Evolutionary conservation across 92 coral and sea anemone species (phyloP), one percentile per base, ranked within the genome.

Genomic region (Zoanthus sansibaricus): DNA sequence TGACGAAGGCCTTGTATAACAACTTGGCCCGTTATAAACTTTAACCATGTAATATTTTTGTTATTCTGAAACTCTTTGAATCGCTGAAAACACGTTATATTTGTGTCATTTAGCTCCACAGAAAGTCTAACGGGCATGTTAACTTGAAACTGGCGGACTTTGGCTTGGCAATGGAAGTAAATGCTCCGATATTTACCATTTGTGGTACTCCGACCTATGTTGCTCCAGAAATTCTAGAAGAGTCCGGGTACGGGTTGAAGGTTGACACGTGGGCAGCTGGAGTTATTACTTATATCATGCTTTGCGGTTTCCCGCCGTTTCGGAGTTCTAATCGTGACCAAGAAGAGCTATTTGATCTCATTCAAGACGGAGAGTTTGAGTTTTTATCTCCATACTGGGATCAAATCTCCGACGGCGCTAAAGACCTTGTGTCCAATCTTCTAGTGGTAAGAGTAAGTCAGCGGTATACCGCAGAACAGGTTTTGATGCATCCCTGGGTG

Each of bases 221-320:
- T 4, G 99, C 99, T 5, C 99, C 99, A 1, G 99, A 97, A 83
- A 97, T 97, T 73, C 94, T 97, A 6, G 98, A 95, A 67, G 99
- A 97, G 82, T 87, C 91, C 31, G 99, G 99, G 14, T 97, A 97
- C 86, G 98, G 99, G 49, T 94, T 97, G 45, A 95, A 93, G 70
- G 98, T 97, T 30, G 99, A 97, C 92, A 92, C 91, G 94, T 97
- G 99, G 99, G 99, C 99, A 7, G 99, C 99, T 46, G 99, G 99
- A 58, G 98, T 97, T 20, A 97, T 97, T 56, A 90, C 98, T 2
- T 97, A 97, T 55, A 97, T 97, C 88, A 97, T 97, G 99, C 94
- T 97, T 33, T 97, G 99, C 66, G 99, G 99, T 51, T 97, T 97
- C 89, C 99, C 99, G 88, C 99, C 99, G 15, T 97, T 97, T 79